Evolutionary conservation across 2,888 invertebrate species (phyloP).

Genomic region (Eristalis pertinax): DNA sequence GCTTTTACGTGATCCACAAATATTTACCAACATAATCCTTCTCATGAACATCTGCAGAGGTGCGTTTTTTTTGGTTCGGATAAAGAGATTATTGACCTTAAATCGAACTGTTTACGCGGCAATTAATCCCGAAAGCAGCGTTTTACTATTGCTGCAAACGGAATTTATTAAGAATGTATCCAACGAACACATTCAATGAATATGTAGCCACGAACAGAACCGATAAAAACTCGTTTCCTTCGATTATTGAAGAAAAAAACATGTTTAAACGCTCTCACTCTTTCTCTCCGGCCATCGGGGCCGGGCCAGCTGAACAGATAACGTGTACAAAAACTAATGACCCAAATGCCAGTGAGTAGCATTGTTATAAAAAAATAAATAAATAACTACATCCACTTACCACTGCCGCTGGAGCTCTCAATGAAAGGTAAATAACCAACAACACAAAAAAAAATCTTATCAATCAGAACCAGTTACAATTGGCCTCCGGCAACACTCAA

Average conservation of each 20-base stretch:
- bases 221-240: conserved; percentile 19
- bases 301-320: not conserved
- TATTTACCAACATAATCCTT: too few relatives aligned
- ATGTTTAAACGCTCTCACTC: conserved; percentile 13
- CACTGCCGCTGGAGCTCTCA: not conserved
- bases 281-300: not conserved
- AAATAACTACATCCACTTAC: conserved; percentile 1
- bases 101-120: not conserved
- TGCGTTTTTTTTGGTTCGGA: too few relatives aligned
- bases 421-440: not conserved
- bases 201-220: not conserved
- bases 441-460: conserved; percentile 9
- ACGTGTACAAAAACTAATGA: not conserved
- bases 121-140: not conserved
- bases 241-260: conserved; percentile 7
- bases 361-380: not conserved
- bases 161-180: not conserved
- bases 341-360: not conserved
- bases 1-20: too few relatives aligned
- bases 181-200: not conserved
- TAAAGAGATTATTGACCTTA: too few relatives aligned
- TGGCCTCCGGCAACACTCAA: not conserved
- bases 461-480: conserved; percentile 20
- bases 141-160: not conserved
- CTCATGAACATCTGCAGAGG: too few relatives aligned